Conservation (phyloP, 2,113 vertebrate species). For the Aegotheles bennettii region DNA sequence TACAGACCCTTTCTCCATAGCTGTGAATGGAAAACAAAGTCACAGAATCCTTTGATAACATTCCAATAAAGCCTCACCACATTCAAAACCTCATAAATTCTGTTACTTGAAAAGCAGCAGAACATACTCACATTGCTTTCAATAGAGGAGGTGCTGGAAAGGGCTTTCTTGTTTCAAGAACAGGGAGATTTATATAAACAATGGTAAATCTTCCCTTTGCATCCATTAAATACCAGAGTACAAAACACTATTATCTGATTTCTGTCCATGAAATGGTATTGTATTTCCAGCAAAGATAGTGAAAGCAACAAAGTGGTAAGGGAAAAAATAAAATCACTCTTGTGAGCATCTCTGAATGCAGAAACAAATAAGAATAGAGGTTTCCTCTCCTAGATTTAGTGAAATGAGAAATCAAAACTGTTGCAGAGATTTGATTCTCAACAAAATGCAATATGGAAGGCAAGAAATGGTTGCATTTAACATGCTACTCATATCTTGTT, state of each 20-base stretch:
- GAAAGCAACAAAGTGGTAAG: not conserved
- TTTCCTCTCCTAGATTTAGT: not conserved
- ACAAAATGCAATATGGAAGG: not conserved
- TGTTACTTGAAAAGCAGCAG: conserved; percentile 20
- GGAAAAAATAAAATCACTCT: not conserved
- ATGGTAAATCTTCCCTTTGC: not conserved
- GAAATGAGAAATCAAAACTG: not conserved
- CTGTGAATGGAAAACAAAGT: not conserved
- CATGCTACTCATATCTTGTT: not conserved
- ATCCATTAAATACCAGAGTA: not conserved
- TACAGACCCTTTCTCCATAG: not conserved
- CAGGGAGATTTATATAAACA: not conserved
- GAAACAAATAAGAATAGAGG: not conserved
- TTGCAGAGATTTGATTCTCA: not conserved
- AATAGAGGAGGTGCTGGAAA: not conserved
- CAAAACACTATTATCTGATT: not conserved
- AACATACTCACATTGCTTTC: not conserved
- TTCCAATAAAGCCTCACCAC: not conserved
- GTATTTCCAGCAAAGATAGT: not conserved
- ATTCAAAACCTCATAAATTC: conserved; percentile 18
- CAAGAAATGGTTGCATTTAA: not conserved
- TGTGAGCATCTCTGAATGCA: not conserved
- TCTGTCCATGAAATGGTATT: not conserved
- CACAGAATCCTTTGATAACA: not conserved
- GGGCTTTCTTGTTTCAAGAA: not conserved